Evolutionary conservation across 2,797 vertebrate genomes (phyloP), one percentile per base, ranked within the genome.

Genomic region (Smutsia gigantea): DNA sequence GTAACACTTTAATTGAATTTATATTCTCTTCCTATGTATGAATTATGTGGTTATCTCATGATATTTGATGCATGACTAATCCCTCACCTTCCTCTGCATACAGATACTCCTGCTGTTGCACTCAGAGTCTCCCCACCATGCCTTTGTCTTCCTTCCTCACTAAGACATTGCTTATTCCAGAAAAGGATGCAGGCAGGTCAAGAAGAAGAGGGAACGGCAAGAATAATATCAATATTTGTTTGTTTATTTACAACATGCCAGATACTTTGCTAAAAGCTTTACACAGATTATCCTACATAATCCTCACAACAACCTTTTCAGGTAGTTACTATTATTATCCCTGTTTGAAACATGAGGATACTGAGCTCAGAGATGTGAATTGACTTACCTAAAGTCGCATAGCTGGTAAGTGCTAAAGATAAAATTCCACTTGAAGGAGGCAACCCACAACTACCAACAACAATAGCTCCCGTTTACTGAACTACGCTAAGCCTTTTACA

Each of bases 91-190:
- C 3, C 46, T 72, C 57, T 75, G n/a, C 69, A 72, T 68, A 87
- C 4, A 68, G 29, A 61, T 19, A 53, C 64, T 83, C 25, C 7
- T 66, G 2, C 42, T 75, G 9, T 25, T 2, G 2, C 8, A 59
- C 15, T 72, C 49, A 78, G 31, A 94, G 71, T 81, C 25, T 74
- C 2, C 19, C n/a, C 19, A 21, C 1, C 29, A 39, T 81, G 25
- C n/a, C 46, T 86, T 85, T 82, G 6, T 61, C 86, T 87, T 78
- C 51, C 21, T 49, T 89, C 27, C 2, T 77, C 49, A 31, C 27
- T 59, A 63, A 91, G 17, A 85, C 10, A 42, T 89, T 85, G 79
- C 49, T 90, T 86, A 87, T 92, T 91, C 13, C 42, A 82, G 29
- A 18, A 2, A 71, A 83, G 90, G 21, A 78, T 57, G 23, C 29